Percentiles rank a stretch among this genome's conserved stretches.
Conservation (phyloP, 2,113 vertebrate species). For the Albula glossodonta region DNA sequence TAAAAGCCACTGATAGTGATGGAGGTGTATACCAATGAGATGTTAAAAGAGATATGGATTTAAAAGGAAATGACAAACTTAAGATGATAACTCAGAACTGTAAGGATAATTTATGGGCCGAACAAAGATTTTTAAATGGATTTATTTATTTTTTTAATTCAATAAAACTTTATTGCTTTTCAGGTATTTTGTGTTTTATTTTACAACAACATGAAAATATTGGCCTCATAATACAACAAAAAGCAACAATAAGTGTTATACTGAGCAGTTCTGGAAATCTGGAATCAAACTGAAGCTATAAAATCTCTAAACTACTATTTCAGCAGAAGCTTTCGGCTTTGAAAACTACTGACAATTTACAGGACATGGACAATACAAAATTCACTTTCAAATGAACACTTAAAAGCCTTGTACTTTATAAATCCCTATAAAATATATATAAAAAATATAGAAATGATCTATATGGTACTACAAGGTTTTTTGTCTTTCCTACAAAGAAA, state of each 20-base stretch:
- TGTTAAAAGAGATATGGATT: conserved; percentile 88
- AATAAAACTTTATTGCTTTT: conserved; percentile 92
- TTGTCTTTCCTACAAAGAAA: conserved; percentile 83
- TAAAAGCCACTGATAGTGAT: conserved; percentile 87
- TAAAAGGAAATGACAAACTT: conserved; percentile 74
- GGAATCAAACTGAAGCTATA: conserved; percentile 59
- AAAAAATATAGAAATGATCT: conserved; percentile 83
- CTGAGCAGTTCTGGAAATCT: conserved; percentile 73
- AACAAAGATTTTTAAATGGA: conserved; percentile 65
- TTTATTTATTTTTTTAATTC: conserved; percentile 73
- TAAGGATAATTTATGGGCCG: conserved; percentile 58
- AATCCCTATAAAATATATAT: conserved; percentile 79
- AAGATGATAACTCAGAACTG: conserved; percentile 57
- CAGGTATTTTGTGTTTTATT: conserved; percentile 77
- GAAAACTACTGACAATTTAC: conserved; percentile 81
- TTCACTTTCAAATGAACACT: conserved; percentile 86
- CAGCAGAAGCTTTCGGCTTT: conserved; percentile 70
- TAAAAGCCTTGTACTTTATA: conserved; percentile 83
- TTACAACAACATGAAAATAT: conserved; percentile 85
- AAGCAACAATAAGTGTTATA: conserved; percentile 77
- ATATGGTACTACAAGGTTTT: conserved; percentile 61
- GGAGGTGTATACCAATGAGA: conserved; percentile 91
- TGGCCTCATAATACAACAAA: conserved; percentile 78
- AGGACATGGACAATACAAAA: conserved; percentile 76
- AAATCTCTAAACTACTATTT: conserved; percentile 47